Base-by-base conservation (phyloP, 2,888 invertebrate genomes). In the Polyommatus iphigenia region DNA sequence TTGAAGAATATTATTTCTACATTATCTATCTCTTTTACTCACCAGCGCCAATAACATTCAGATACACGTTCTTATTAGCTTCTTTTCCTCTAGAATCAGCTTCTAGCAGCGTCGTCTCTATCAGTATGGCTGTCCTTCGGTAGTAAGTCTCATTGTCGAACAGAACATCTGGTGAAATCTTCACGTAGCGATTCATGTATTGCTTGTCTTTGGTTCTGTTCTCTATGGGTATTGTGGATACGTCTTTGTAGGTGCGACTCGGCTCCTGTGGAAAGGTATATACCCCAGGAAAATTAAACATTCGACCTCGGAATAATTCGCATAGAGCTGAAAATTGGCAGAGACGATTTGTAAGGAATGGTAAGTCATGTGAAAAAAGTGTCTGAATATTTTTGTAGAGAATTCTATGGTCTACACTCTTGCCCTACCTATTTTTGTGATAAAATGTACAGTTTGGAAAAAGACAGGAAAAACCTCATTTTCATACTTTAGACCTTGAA, bases 1-100 rank as follows among this genome's bases (percentile, higher is more conserved):
- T 32, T 32, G 32, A 32, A 32, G 32, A 32, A 32, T 32, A 32
- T 32, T 32, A 32, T 36, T 36, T 36, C 36, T 36, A 36, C 36
- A 36, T 36, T 0, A 36, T 36, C 36, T 36, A 24, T 62, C 24
- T 24, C 62, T n/a, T 41, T 10, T 84, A 87, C 81, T 90, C 82
- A 83, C 96, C 96, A 62, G 95, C 94, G 18, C 96, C 96, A n/a
- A 96, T 95, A 4, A 96, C 92, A 84, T 96, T 96, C 1, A 96
- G 81, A 82, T 93, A 96, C 0, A 95, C 96, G 15, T 86, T 88
- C 46, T 92, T 94, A 36, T 89, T 89, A 18, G 86, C 88, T 0
- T 87, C 87, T 41, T 86, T 85, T 0, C 95, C 95, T 20, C 96
- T 87, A 0, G 89, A 88, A 79, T 95, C 94, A 0, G 95, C 95